A percentile compares a stretch with the other conserved stretches of the same genome.
These are phyloP conservation scores for Clitarchus hookeri DNA, from an alignment of 2,888 invertebrate genomes.

Conservation along the genomic window DNA sequence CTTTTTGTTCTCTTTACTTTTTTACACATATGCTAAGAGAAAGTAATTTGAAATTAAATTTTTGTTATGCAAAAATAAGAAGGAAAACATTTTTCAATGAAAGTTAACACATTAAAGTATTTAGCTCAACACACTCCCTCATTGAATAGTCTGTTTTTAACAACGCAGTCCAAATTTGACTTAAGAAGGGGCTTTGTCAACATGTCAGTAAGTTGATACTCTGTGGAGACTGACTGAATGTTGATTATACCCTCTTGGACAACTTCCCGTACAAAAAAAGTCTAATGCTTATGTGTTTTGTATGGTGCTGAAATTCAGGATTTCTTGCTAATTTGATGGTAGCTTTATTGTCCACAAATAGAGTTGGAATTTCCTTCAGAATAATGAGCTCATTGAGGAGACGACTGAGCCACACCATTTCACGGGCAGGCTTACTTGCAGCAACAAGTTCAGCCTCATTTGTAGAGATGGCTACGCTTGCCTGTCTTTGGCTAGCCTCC, in stretches of 20 bases:
- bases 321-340: not conserved
- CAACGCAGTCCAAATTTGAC: too few relatives aligned
- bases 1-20: too few relatives aligned
- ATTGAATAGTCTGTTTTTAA: too few relatives aligned
- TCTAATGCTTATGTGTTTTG: not conserved
- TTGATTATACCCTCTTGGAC: not conserved
- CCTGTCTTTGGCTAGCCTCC: slow-evolving; percentile 23
- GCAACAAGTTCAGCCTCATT: slow-evolving; percentile 34
- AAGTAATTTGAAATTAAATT: too few relatives aligned
- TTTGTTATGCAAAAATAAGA: too few relatives aligned
- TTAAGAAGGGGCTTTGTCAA: too few relatives aligned
- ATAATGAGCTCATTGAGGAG: not conserved
- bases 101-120: too few relatives aligned
- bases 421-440: slow-evolving; percentile 22
- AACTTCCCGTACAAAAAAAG: not conserved
- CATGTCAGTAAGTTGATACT: too few relatives aligned
- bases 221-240: too few relatives aligned
- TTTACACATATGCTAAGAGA: too few relatives aligned
- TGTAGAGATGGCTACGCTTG: slow-evolving; percentile 27
- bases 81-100: too few relatives aligned
- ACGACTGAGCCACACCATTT: not conserved
- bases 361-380: not conserved
- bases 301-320: not conserved
- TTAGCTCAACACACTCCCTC: too few relatives aligned
- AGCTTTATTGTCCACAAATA: not conserved